Base-by-base conservation (phyloP, 2,888 invertebrate genomes). In the Acleris laterana region DNA sequence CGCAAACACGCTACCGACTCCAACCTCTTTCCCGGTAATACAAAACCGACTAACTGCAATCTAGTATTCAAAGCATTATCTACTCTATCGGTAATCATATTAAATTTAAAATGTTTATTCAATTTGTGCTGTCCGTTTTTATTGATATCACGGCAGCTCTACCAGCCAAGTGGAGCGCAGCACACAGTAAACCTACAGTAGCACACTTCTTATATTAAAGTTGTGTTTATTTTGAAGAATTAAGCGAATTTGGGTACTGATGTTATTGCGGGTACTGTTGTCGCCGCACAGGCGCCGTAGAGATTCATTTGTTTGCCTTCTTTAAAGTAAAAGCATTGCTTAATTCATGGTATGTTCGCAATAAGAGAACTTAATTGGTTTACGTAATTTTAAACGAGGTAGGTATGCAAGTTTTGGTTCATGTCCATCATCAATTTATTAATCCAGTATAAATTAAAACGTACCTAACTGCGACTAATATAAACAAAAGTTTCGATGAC, bases 201-300 rank as follows among this genome's bases (percentile, higher is more conserved):
- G 9, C 20, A n/a, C 20, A 4, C 3, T 55, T 7, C 7, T 4
- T 16, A 42, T 42, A 7, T n/a, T 11, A 42, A 3, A 16, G 7
- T 3, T 6, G 20, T 6, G 20, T 42, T 42, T 20, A 20, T 42
- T n/a, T n/a, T 16, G 20, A 3, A 16, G 16, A 16, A 6, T 16
- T 19, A n/a, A 42, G 13, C 1, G 7, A 22, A 16, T 55, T 55
- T n/a, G 20, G 55, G 11, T 65, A 55, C 60, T 44, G 65, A 6
- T 56, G 19, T 16, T 3, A 7, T 44, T 32, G 17, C 50, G 60
- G 32, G 55, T 6, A 20, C 49, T 61, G 46, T 44, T 20, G 55
- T 67, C 72, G 74, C 70, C 73, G 71, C 70, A 63, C 57, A 65
- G 70, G 66, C 64, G 72, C 70, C 70, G 70, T 68, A 32, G 48